Base-by-base conservation (phyloP, 2,888 invertebrate species). In the Odontomyia ornata region DNA sequence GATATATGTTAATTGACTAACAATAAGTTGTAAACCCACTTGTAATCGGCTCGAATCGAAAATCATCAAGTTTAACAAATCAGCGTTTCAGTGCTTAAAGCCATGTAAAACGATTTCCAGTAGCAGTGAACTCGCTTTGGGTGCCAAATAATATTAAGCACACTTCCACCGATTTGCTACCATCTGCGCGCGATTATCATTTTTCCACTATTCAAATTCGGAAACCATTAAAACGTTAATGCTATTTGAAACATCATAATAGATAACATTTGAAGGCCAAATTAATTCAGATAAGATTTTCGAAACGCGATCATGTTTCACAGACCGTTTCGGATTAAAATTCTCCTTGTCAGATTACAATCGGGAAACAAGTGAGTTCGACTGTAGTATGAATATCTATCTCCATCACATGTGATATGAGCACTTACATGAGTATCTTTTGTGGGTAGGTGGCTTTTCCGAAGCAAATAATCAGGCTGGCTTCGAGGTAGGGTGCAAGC, bases 201-300 rank as follows among this genome's bases (percentile, higher is more conserved):
- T 60, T 60, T 25, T 5, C 4, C 11, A 60, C 9, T 23, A 60
- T 18, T 23, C 57, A 60, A 60, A 21, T 25, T 4, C 52, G 18
- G 18, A 18, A 13, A 52, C 52, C 52, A 18, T 52, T 18, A 52
- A 52, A n/a, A 18, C 52, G 18, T 52, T 18, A n/a, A 52, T 52
- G 15, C 52, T 52, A 18, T 52, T 52, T 52, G 52, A 52, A 52
- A 52, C 15, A 18, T 18, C 15, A 52, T 52, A 52, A 52, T 52
- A 64, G 64, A 64, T 64, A 64, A 64, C 64, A 28, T 64, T 64
- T 30, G 15, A n/a, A 30, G 30, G 28, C n/a, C 30, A 64, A 27
- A 64, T 64, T 64, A 64, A 64, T 64, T 11, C 64, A 64, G 64
- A 64, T 64, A 64, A 64, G 30, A 64, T 64, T 64, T 30, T 28